These are phyloP conservation scores for Epinephelus malabaricus DNA, from an alignment of 2,797 vertebrate species.

Conservation along the genomic window DNA sequence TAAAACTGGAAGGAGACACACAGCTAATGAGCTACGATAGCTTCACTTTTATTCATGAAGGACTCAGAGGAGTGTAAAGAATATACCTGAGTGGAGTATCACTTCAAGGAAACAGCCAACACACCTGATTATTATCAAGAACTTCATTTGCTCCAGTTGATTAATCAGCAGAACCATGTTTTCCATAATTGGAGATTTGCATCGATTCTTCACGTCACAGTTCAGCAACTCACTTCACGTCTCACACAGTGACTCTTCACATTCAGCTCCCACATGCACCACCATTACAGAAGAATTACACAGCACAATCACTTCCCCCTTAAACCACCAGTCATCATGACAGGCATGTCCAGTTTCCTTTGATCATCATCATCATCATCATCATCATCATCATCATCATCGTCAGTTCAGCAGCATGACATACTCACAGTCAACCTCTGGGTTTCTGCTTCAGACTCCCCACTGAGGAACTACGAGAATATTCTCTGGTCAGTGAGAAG, in stretches of 20 bases:
- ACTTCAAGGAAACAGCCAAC: slow-evolving; percentile 15
- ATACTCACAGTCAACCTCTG: slow-evolving; percentile 56
- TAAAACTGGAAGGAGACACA: too few species aligned
- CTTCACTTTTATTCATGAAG: not conserved
- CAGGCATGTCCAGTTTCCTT: not conserved
- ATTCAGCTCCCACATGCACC: slow-evolving; percentile 45
- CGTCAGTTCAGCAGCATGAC: slow-evolving; percentile 16
- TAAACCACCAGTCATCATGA: slow-evolving; percentile 22
- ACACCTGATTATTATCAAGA: slow-evolving; percentile 5
- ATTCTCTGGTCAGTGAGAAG: slow-evolving; percentile 47
- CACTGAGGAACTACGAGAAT: slow-evolving; percentile 51
- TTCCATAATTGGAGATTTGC: not conserved
- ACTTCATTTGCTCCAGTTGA: slow-evolving; percentile 18
- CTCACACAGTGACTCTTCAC: slow-evolving; percentile 19
- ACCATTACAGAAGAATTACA: slow-evolving; percentile 4
- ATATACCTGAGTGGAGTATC: slow-evolving; percentile 25
- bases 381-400: slow-evolving; percentile 10
- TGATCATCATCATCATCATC: not conserved
- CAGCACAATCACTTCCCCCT: slow-evolving; percentile 20
- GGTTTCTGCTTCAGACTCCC: slow-evolving; percentile 40
- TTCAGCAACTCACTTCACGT: slow-evolving; percentile 24
- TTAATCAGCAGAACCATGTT: slow-evolving; percentile 14
- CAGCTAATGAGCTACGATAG: too few species aligned
- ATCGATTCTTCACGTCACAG: slow-evolving; percentile 41
- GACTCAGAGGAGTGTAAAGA: not conserved